phyloP scores from a whole-genome alignment of 2,113 vertebrate genomes.

The Toxotes chatareus region DNA sequence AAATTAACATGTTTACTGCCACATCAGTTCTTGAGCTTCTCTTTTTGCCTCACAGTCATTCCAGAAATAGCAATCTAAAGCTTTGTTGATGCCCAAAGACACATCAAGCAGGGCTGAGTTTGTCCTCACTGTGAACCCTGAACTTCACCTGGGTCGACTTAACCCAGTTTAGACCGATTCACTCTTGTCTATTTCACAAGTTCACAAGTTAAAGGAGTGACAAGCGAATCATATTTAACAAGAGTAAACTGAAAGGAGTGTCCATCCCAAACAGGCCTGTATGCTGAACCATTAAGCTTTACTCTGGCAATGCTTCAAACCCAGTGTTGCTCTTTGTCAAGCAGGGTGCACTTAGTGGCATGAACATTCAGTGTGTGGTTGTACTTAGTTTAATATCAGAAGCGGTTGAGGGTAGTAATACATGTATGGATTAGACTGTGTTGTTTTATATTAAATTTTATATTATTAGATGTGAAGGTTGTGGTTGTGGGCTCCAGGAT shows the following conservation, averaged over 20 bases:
- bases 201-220: background rate
- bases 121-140: conserved; percentile 36
- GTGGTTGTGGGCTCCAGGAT: conserved; percentile 45
- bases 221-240: conserved; percentile 36
- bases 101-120: background rate
- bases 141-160: conserved; percentile 33
- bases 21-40: background rate
- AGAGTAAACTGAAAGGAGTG: conserved; percentile 6
- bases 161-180: conserved; percentile 15
- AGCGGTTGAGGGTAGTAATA: conserved; percentile 13
- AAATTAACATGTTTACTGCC: background rate
- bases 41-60: background rate
- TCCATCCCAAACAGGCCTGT: conserved; percentile 11
- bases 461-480: conserved; percentile 45
- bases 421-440: conserved; percentile 22
- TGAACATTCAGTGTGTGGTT: conserved; percentile 44
- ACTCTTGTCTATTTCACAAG: background rate
- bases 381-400: conserved; percentile 48
- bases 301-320: conserved; percentile 51
- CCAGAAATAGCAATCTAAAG: background rate
- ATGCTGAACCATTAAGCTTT: conserved; percentile 36
- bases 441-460: background rate
- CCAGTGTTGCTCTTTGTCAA: conserved; percentile 36
- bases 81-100: background rate
- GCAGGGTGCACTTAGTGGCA: conserved; percentile 43